phyloP scores from a whole-genome alignment of 2,888 invertebrate genomes.

The Pyrrhosoma nymphula region DNA sequence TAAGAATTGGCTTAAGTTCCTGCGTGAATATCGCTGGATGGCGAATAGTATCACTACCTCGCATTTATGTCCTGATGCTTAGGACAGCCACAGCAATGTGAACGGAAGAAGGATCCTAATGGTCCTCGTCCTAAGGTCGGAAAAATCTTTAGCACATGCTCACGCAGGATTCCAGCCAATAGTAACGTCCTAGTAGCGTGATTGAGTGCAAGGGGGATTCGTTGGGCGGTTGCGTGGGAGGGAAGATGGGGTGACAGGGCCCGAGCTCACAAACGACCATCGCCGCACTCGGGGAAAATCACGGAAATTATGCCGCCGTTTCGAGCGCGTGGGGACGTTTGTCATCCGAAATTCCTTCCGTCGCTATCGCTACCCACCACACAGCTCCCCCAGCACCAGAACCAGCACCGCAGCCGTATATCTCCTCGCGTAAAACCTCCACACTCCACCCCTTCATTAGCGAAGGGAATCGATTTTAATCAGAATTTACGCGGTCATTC shows the following conservation, averaged over 20 bases:
- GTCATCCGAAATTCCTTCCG: constrained; percentile 18
- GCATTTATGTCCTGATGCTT: no score
- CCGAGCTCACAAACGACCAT: not conserved
- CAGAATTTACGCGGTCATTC: constrained; percentile 39
- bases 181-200: not conserved
- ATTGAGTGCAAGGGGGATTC: not conserved
- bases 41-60: no score
- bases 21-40: no score
- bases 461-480: constrained; percentile 16
- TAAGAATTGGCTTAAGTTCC: no score
- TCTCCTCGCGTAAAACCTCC: not conserved
- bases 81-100: no score
- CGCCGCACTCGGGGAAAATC: constrained; percentile 9
- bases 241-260: not conserved
- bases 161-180: not conserved
- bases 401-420: not conserved
- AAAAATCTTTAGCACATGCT: no score
- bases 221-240: no score
- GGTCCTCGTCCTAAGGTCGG: no score
- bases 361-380: not conserved
- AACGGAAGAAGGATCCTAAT: no score
- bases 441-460: constrained; percentile 10
- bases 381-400: not conserved
- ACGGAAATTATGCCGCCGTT: constrained; percentile 16
- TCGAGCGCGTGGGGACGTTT: not conserved